These are phyloP conservation scores for Intellagama lesueurii DNA, from an alignment of 2,797 vertebrate species.

Conservation along the genomic window DNA sequence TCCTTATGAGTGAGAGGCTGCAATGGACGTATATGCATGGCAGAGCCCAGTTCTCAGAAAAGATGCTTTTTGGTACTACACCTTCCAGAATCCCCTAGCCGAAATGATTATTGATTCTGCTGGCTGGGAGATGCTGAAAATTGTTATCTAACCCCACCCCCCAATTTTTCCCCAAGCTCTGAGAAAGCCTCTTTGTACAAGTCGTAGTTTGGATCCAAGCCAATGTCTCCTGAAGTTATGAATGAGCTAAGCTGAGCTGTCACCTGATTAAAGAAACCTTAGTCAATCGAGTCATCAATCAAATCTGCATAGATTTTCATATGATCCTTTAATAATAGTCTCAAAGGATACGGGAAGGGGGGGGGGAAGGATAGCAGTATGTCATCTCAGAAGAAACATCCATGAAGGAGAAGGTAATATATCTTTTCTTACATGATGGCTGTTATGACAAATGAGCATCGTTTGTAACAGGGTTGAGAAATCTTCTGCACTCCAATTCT, in stretches of 20 bases:
- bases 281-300: neutral
- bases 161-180: neutral
- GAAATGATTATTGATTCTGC: neutral
- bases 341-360: too few relatives aligned
- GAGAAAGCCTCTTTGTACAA: neutral
- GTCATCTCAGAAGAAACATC: neutral
- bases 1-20: neutral
- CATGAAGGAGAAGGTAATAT: neutral
- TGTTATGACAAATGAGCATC: too few relatives aligned
- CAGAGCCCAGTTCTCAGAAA: too few relatives aligned
- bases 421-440: too few relatives aligned
- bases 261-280: neutral
- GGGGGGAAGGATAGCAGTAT: neutral
- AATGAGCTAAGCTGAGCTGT: neutral
- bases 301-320: neutral
- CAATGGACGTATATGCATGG: too few relatives aligned
- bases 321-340: neutral
- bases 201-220: neutral
- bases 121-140: neutral
- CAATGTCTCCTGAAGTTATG: slow-evolving; percentile 10
- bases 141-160: neutral
- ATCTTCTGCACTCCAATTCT: too few relatives aligned
- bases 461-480: too few relatives aligned
- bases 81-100: neutral
- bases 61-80: neutral